A percentile compares a stretch with the other conserved stretches of the same genome.
phyloP scores from a whole-genome alignment of 2,113 vertebrate species.

The Burhinus bistriatus region DNA sequence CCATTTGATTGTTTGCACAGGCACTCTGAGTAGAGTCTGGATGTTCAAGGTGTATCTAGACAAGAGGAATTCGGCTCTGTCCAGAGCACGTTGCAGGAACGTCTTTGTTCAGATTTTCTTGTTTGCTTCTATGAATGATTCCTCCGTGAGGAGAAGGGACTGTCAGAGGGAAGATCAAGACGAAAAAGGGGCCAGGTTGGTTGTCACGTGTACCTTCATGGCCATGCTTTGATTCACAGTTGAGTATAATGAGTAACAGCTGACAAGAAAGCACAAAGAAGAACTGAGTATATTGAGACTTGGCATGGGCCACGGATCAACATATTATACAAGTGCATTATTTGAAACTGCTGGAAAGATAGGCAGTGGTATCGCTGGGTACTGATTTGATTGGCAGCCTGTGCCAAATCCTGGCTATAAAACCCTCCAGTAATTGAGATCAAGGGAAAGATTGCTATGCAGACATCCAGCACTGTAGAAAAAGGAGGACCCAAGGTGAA shows the following conservation, averaged over 20 bases:
- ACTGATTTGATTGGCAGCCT: not conserved
- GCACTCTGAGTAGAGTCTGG: not conserved
- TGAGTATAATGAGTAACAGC: not conserved
- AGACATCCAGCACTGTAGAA: not conserved
- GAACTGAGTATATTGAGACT: not conserved
- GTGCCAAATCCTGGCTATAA: not conserved
- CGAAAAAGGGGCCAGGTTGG: not conserved
- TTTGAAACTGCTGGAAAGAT: not conserved
- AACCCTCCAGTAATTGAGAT: not conserved
- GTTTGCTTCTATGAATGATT: not conserved
- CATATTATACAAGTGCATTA: not conserved
- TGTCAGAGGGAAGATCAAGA: not conserved
- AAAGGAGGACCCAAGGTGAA: not conserved
- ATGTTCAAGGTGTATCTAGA: not conserved
- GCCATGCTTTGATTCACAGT: not conserved
- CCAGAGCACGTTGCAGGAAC: not conserved
- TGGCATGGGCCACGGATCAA: not conserved
- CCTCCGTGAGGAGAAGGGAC: not conserved
- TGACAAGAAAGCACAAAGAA: not conserved
- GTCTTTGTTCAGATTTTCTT: not conserved
- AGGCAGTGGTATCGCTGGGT: not conserved
- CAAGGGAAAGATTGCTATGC: not conserved
- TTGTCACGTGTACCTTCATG: not conserved
- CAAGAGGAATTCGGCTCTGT: not conserved
- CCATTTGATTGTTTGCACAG: not conserved